These are phyloP conservation scores for Candoia aspera DNA, from an alignment of 2,113 vertebrate genomes.

Conservation along the genomic window DNA sequence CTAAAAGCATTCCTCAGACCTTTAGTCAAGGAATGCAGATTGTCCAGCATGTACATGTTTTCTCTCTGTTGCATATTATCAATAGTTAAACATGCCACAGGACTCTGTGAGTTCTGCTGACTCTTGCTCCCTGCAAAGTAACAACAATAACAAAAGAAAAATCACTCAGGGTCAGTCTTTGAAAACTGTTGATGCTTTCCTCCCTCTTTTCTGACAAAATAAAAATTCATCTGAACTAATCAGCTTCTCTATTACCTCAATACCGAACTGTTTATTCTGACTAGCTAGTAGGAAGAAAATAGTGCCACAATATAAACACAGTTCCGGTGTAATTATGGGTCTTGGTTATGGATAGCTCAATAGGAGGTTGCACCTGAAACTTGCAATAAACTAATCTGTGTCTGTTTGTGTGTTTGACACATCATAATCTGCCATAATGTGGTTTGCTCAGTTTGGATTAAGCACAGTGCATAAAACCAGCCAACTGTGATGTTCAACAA, in stretches of 20 bases:
- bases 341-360: background rate
- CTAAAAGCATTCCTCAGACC: conserved; percentile 1
- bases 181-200: conserved; percentile 2
- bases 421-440: background rate
- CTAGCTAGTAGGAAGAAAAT: background rate
- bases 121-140: conserved; percentile 5
- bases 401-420: background rate
- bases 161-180: conserved; percentile 17
- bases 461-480: background rate
- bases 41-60: conserved; percentile 1
- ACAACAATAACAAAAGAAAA: background rate
- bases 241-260: background rate
- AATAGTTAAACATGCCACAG: background rate
- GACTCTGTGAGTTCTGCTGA: conserved; percentile 12
- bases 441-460: background rate
- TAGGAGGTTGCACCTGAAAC: background rate
- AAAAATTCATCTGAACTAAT: background rate
- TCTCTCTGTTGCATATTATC: background rate
- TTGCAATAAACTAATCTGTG: background rate
- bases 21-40: background rate
- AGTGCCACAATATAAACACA: background rate
- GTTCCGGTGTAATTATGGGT: background rate
- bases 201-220: background rate
- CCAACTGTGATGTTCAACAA: background rate
- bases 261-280: background rate